A percentile compares a stretch with the other conserved stretches of the same genome.
Evolutionary conservation across 2,888 invertebrate genomes (phyloP).

Genomic region (Agrenia bidenticulata): DNA sequence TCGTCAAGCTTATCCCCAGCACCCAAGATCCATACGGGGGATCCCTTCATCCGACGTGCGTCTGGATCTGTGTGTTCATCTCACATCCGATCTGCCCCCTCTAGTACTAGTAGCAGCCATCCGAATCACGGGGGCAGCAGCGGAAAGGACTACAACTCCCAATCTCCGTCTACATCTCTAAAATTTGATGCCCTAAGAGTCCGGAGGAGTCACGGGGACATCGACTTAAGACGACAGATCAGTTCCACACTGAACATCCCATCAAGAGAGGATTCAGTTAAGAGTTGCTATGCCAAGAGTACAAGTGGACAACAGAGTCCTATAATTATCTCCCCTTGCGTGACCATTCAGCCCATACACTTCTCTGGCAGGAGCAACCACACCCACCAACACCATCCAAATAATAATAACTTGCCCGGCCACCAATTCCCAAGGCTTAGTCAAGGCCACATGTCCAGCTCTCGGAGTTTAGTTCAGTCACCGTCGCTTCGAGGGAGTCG

Average conservation of each 20-base stretch:
- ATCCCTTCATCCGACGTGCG: constrained; percentile 38
- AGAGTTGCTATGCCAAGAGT: constrained; percentile 31
- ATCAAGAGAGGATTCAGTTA: constrained; percentile 45
- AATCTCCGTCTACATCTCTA: constrained; percentile 12
- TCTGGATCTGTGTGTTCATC: constrained; percentile 17
- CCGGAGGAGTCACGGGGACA: constrained; percentile 29
- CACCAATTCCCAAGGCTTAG: not conserved
- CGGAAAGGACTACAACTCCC: not conserved
- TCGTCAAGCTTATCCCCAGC: constrained; percentile 35
- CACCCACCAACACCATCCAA: not conserved
- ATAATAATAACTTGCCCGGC: not conserved
- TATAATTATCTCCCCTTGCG: not conserved
- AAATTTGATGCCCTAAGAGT: constrained; percentile 20
- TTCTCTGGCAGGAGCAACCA: not conserved
- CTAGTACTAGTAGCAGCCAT: not conserved
- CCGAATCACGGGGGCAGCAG: not conserved
- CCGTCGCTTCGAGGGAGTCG: constrained; percentile 6
- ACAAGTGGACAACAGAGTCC: constrained; percentile 16
- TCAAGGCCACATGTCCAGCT: not conserved
- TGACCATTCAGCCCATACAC: not conserved
- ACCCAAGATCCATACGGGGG: constrained; percentile 18
- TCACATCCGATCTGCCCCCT: too few species aligned
- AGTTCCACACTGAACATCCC: constrained; percentile 47
- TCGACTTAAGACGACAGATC: constrained; percentile 35
- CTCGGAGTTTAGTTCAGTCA: not conserved